Base-by-base conservation (phyloP, 2,888 invertebrate genomes). In the Himalopsyche tibetana region DNA sequence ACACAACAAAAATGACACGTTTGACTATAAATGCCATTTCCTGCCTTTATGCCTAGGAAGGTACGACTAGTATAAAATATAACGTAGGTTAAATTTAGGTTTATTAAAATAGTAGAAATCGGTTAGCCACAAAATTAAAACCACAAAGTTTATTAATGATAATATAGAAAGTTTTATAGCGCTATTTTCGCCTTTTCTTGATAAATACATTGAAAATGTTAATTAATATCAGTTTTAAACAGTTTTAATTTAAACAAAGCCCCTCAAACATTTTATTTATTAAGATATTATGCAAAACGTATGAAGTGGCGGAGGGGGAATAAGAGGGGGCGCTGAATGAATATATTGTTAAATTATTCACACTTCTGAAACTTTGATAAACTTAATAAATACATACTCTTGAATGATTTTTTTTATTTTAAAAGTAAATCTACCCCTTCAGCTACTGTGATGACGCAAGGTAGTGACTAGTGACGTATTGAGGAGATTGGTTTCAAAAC, bases 211-310 rank as follows among this genome's bases (percentile, higher is more conserved):
- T 19, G 2, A 63, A 63, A 63, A 63, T 63, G 63, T 63, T 63
- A 63, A 63, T 63, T 63, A 63, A 63, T 63, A 63, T 63, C 63
- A 63, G 63, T 63, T 63, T 63, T 63, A 63, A 63, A 19, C 63
- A 63, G 63, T 63, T 63, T 63, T 63, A 63, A 63, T 63, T 63
- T 63, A 63, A 63, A 63, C 63, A 63, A 63, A 63, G 63, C 63
- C 28, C 63, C 63, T 63, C 63, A 63, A 63, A 63, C 63, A 63
- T 63, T 63, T 63, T 63, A 63, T 63, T 63, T 63, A 63, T 63
- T 63, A 63, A 63, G 63, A 19, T 63, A 63, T 63, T 63, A 63
- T 63, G 63, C 63, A 63, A 63, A 63, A 63, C 63, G 63, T 63
- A 19, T 63, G 63, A 8, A 63, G 63, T 15, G 63, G 63, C n/a